Base-by-base conservation (phyloP, 1,140 invertebrate species). In the Brachionus asplanchnoidis region DNA sequence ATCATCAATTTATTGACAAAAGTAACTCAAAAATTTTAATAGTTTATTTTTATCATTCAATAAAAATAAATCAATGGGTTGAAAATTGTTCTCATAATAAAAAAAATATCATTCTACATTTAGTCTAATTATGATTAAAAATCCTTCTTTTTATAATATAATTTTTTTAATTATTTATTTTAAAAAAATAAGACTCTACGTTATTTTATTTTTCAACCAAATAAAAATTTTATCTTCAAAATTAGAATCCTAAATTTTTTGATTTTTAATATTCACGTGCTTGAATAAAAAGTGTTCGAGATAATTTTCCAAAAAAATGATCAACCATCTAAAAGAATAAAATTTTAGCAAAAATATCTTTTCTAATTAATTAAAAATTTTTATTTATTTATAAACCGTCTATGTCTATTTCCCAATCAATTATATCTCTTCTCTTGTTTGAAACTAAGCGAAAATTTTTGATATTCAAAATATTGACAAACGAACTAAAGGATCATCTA, bases 381-480 rank as follows among this genome's bases (percentile, higher is more conserved):
- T 53, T 17, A 53, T n/a, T 17, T n/a, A 50, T n/a, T 0, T 17
- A 53, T 36, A 36, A 36, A 36, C 32, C 44, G 17, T 20, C 53
- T 23, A 60, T 60, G 53, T 11, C 53, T n/a, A 60, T 26, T 60
- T 20, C 20, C 9, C 17, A 60, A 9, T 23, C 53, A 60, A 60
- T 20, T 20, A 60, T 60, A 46, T 73, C 68, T 11, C 8, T 73
- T 73, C 36, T 77, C 14, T 20, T 77, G 4, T 77, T 77, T 50
- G 73, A 77, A 9, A 50, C n/a, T 46, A 77, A 77, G 1, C 73
- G 73, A 50, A 77, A 77, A 32, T 77, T 77, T 77, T 20, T 77
- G 8, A 23, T 77, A 9, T 77, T 26, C 26, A 77, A 77, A 77
- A 12, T 77, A 26, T 12, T 77, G 9, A 77, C 73, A 1, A 53